Base-by-base conservation (phyloP, 2,113 vertebrate species). In the Chlorodrepanis virens region DNA sequence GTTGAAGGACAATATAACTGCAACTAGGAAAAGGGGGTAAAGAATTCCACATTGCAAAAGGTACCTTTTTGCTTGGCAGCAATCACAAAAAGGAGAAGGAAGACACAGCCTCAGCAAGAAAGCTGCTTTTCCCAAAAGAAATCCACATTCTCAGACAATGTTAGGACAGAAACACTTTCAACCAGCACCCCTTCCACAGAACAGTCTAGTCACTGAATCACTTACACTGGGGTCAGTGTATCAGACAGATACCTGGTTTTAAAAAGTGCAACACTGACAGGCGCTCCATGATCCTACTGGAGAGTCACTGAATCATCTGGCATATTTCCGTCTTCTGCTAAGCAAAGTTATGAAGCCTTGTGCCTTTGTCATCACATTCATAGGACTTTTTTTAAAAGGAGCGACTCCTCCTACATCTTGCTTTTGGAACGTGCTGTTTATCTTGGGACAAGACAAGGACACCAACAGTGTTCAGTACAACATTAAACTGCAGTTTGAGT, bases 211-310 rank as follows among this genome's bases (percentile, higher is more conserved):
- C 65, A 80, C 0, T 22, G 9, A 37, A 83, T 39, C 16, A 39
- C 12, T 70, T 3, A 77, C 11, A 39, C 22, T 18, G 24, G 40
- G 40, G 40, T 42, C 14, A 42, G 40, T 16, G 40, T 15, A 80
- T 29, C 24, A 77, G 37, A 8, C 21, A 61, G 2, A 77, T 9
- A 54, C 8, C 21, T 40, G 22, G 11, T 42, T 90, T 86, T 63
- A 37, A 7, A 12, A 33, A 70, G 8, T 6, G 0, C 13, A 79
- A 35, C 2, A 0, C 20, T 37, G 17, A 16, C 6, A 69, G 18
- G 14, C 29, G 29, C 6, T 50, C 23, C 35, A 45, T 0, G 1
- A 40, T 72, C 6, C 61, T 53, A 25, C 49, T 17, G 12, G 28
- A 65, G 35, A 63, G 20, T 31, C 23, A 25, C 53, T 52, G 40